Evolutionary conservation across 1,140 invertebrate species (phyloP).

Genomic region (Heliconius eleuchia): DNA sequence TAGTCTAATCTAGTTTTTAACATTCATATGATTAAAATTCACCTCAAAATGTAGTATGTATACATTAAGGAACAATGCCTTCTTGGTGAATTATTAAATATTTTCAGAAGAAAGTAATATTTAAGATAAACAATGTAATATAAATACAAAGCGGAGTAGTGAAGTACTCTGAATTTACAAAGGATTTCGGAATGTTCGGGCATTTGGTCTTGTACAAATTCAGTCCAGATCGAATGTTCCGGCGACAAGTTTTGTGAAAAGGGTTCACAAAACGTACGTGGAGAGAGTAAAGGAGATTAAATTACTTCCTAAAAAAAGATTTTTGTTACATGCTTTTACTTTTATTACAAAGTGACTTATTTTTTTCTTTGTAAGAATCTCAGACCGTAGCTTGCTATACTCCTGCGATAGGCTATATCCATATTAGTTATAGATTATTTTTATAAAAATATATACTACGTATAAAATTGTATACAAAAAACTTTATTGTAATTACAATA

Average conservation of each 20-base stretch:
- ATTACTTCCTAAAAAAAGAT: slow-evolving; percentile 65
- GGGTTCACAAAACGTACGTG: slow-evolving; percentile 61
- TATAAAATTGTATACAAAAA: no score
- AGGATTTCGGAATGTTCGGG: slow-evolving; percentile 66
- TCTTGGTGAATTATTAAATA: not conserved
- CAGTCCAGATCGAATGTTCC: slow-evolving; percentile 73
- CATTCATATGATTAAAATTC: slow-evolving; percentile 5
- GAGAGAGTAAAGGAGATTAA: slow-evolving; percentile 65
- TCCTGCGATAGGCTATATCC: not conserved
- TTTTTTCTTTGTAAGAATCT: slow-evolving; percentile 9
- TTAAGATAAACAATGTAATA: slow-evolving; percentile 60
- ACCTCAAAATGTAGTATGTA: not conserved
- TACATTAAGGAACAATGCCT: not conserved
- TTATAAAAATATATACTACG: not conserved
- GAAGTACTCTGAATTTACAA: slow-evolving; percentile 72
- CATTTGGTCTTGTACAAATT: slow-evolving; percentile 70
- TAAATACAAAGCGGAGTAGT: slow-evolving; percentile 61
- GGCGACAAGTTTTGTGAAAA: slow-evolving; percentile 70
- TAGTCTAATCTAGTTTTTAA: slow-evolving; percentile 29
- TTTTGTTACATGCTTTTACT: slow-evolving; percentile 31
- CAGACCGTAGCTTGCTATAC: not conserved
- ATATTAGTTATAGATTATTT: not conserved
- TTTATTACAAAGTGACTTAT: slow-evolving; percentile 34
- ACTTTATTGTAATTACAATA: not conserved
- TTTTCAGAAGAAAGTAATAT: slow-evolving; percentile 25